phyloP scores from a whole-genome alignment of 92 coral and sea anemone genomes.

The Bergia sp. region DNA sequence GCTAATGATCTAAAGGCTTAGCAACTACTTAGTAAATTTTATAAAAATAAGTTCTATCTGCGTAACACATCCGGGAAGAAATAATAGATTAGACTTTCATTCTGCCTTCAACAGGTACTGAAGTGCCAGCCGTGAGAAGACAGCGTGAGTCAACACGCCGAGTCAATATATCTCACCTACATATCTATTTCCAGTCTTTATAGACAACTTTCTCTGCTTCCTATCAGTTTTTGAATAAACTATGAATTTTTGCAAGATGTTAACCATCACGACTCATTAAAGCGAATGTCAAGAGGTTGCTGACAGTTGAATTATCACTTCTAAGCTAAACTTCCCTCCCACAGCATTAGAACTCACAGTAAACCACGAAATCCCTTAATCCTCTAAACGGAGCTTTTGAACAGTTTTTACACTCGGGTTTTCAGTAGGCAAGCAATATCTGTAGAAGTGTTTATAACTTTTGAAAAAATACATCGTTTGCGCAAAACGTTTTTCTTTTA shows the following conservation, averaged over 20 bases:
- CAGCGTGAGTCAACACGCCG: neutral
- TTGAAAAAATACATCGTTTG: neutral
- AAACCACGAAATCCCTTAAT: slow-evolving; percentile 43
- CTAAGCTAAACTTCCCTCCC: slow-evolving; percentile 33
- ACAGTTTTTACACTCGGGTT: slow-evolving; percentile 17
- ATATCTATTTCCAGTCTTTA: slow-evolving; percentile 19
- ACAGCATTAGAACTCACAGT: slow-evolving; percentile 2
- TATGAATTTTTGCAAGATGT: slow-evolving; percentile 2
- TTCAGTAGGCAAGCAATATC: slow-evolving; percentile 34
- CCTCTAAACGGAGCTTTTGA: neutral
- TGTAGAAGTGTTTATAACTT: slow-evolving; percentile 14
- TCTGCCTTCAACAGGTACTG: slow-evolving; percentile 18
- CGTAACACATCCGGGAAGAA: slow-evolving; percentile 29
- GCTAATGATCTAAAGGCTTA: neutral
- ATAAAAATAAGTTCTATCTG: slow-evolving; percentile 2
- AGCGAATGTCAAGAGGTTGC: slow-evolving; percentile 15
- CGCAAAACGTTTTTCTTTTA: neutral
- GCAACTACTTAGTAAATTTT: neutral
- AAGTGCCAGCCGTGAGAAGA: neutral
- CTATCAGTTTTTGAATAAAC: slow-evolving; percentile 17
- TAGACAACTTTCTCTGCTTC: slow-evolving; percentile 7
- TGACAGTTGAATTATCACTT: slow-evolving; percentile 39
- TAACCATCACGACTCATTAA: slow-evolving; percentile 5
- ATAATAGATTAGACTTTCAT: slow-evolving; percentile 6
- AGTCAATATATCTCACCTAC: slow-evolving; percentile 21